These are phyloP conservation scores for Caenorhabditis parvicauda DNA, from an alignment of 2,888 invertebrate species.

Conservation along the genomic window DNA sequence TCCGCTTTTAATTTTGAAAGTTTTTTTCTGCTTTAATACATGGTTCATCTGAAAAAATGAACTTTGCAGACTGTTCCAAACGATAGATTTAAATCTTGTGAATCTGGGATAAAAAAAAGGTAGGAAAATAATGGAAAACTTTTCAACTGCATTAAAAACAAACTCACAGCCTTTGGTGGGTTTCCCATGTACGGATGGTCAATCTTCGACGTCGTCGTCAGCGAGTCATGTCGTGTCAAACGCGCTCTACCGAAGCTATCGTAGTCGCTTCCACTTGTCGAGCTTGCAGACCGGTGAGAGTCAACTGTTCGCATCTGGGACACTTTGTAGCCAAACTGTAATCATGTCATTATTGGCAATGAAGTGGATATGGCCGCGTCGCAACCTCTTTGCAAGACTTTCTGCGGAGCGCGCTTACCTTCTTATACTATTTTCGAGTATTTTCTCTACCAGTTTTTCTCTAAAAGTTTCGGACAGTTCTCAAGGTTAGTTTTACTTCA, in stretches of 20 bases:
- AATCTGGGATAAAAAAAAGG: not conserved
- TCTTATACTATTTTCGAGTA: no score
- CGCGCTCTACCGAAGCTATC: conserved; percentile 43
- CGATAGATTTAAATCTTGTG: no score
- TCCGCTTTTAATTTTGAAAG: no score
- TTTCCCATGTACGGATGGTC: conserved; percentile 45
- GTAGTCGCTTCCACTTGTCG: conserved; percentile 44
- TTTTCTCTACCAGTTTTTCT: no score
- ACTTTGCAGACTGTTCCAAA: no score
- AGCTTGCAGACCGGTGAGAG: conserved; percentile 43
- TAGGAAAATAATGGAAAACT: not conserved
- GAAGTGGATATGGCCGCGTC: conserved; percentile 6
- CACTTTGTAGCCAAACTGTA: conserved; percentile 53
- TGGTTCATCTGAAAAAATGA: no score
- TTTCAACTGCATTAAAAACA: no score
- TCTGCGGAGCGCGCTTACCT: no score
- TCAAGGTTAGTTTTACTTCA: no score
- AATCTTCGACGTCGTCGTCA: conserved; percentile 47
- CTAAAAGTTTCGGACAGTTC: no score
- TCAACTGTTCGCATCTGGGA: conserved; percentile 39
- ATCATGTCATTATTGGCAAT: no score
- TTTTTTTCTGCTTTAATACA: not conserved
- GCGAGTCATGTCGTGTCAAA: conserved; percentile 55
- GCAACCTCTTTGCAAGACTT: no score
- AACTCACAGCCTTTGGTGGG: conserved; percentile 29